A percentile compares a stretch with the other conserved stretches of the same genome.
These are phyloP conservation scores for Pangasius mekongensis DNA, from an alignment of 2,797 vertebrate genomes.

Conservation along the genomic window DNA sequence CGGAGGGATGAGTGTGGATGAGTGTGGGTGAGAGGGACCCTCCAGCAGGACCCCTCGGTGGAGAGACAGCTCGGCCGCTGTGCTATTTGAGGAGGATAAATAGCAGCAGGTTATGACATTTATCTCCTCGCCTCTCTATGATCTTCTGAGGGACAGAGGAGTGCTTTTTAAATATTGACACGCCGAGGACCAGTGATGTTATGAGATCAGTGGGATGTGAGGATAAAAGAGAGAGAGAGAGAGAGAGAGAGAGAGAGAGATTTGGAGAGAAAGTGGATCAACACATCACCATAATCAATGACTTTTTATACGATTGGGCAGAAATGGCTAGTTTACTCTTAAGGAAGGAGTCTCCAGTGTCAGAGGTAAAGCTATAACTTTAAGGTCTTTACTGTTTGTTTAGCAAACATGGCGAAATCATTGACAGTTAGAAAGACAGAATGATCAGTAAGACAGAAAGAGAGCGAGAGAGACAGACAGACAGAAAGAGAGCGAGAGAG, in stretches of 20 bases:
- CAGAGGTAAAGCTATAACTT: background rate
- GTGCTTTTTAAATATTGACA: slow-evolving; percentile 68
- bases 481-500: no score
- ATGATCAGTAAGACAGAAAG: background rate
- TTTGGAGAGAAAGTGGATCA: background rate
- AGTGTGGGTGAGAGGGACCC: background rate
- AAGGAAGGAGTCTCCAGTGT: slow-evolving; percentile 3
- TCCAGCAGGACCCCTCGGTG: slow-evolving; percentile 27
- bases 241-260: background rate
- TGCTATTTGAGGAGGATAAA: slow-evolving; percentile 67
- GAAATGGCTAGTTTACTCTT: background rate
- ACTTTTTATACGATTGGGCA: background rate
- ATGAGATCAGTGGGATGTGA: slow-evolving; percentile 46
- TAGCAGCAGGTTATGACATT: slow-evolving; percentile 69
- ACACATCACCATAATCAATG: background rate
- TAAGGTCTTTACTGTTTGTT: background rate
- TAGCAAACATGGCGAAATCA: no score
- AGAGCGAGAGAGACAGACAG: background rate
- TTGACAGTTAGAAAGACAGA: background rate
- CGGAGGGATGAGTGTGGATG: slow-evolving; percentile 3
- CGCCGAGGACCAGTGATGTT: slow-evolving; percentile 56
- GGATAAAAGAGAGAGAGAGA: slow-evolving; percentile 23
- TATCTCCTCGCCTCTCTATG: slow-evolving; percentile 58
- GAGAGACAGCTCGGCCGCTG: slow-evolving; percentile 46
- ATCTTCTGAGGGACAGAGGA: slow-evolving; percentile 58